Evolutionary conservation across 2,797 vertebrate species (phyloP).

Genomic region (Spinus pinus): DNA sequence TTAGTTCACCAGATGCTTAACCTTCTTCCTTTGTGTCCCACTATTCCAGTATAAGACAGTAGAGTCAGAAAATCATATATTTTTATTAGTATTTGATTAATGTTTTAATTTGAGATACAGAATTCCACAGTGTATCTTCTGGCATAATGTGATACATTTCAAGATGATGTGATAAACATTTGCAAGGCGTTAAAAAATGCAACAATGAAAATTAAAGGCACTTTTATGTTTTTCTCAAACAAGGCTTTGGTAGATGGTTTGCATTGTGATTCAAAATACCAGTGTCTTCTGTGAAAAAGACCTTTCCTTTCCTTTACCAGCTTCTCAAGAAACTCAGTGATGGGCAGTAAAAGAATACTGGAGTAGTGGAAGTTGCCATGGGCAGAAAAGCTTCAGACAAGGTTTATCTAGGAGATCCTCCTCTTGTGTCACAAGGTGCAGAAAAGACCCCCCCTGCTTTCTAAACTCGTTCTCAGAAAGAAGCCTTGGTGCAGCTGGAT

Average conservation of each 20-base stretch:
- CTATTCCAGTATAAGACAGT: not conserved
- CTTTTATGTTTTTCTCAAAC: not conserved
- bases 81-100: not conserved
- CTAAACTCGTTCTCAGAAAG: not conserved
- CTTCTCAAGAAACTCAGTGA: not conserved
- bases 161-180: not conserved
- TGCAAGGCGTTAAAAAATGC: not conserved
- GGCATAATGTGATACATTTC: not conserved
- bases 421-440: not conserved
- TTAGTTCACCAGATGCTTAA: not conserved
- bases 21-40: not conserved
- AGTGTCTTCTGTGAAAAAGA: not conserved
- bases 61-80: not conserved
- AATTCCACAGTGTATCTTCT: not conserved
- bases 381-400: not conserved
- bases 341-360: not conserved
- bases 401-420: not conserved
- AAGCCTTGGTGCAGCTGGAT: not conserved
- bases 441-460: not conserved
- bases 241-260: not conserved
- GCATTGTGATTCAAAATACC: not conserved
- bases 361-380: not conserved
- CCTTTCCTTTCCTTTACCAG: not conserved
- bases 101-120: not conserved
- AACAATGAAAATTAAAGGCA: not conserved